These are phyloP conservation scores for Zosterops hypoxanthus DNA, from an alignment of 2,113 vertebrate species.

Conservation along the genomic window DNA sequence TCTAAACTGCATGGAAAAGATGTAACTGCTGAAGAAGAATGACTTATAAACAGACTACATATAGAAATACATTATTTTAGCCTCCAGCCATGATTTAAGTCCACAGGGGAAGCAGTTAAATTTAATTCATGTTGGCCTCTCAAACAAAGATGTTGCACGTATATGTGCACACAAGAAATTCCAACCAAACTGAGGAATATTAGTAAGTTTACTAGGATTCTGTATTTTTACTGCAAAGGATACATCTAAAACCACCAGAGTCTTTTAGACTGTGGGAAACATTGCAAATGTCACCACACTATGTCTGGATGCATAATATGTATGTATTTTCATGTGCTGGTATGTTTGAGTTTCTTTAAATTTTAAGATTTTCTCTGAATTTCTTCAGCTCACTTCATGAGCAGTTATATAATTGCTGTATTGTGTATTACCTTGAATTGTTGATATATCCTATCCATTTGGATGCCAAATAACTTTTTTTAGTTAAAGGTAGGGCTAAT, in stretches of 20 bases:
- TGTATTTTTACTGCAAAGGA: not conserved
- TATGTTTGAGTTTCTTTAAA: not conserved
- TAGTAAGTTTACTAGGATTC: not conserved
- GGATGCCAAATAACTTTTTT: not conserved
- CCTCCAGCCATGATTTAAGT: not conserved
- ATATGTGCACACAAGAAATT: not conserved
- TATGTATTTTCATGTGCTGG: not conserved
- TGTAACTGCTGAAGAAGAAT: not conserved
- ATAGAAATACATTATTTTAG: not conserved
- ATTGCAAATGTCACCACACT: not conserved
- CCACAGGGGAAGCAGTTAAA: not conserved
- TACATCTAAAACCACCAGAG: not conserved
- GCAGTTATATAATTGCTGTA: not conserved
- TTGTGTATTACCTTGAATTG: not conserved
- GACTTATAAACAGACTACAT: not conserved
- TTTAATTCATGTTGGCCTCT: not conserved
- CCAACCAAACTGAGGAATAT: not conserved
- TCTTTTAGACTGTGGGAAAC: slow-evolving; percentile 3
- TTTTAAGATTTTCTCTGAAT: not conserved
- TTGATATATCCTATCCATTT: not conserved
- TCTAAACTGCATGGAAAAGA: not conserved
- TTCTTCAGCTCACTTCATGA: not conserved
- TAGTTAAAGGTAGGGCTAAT: not conserved
- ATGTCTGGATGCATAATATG: not conserved
- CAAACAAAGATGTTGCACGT: not conserved